phyloP scores from a whole-genome alignment of 2,888 invertebrate species.

The Iphiclides podalirius region DNA sequence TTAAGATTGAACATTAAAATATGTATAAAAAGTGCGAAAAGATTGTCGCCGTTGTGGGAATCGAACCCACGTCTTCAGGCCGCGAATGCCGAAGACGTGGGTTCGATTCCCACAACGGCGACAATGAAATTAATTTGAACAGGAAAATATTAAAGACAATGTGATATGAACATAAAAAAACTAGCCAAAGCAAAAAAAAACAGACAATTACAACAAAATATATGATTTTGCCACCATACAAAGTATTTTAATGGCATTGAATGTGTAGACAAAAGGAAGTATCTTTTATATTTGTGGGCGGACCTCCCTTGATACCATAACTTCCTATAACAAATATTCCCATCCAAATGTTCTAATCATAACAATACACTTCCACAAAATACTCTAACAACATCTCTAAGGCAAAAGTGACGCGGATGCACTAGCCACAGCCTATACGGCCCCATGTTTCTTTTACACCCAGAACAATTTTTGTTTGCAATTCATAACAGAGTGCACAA shows the following conservation, averaged over 20 bases:
- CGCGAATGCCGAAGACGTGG: no score
- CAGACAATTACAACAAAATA: background rate
- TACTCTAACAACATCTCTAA: conserved; percentile 51
- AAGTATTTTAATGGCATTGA: background rate
- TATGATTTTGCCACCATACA: background rate
- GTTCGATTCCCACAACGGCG: no score
- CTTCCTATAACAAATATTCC: conserved; percentile 27
- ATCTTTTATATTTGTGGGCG: conserved; percentile 1
- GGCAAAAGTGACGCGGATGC: conserved; percentile 62
- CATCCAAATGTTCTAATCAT: conserved; percentile 45
- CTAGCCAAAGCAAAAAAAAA: conserved; percentile 1
- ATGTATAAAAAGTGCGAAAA: no score
- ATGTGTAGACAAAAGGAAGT: background rate
- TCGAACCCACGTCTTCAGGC: no score
- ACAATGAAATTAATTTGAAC: no score
- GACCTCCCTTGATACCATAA: conserved; percentile 10
- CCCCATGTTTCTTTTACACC: conserved; percentile 57
- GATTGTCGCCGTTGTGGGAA: no score
- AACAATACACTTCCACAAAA: conserved; percentile 51
- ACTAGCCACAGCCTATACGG: conserved; percentile 51
- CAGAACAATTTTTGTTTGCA: conserved; percentile 67
- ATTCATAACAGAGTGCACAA: conserved; percentile 29
- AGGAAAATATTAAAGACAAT: no score
- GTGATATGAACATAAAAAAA: no score
- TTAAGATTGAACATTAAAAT: no score